Percentiles rank a stretch among this genome's conserved stretches.
Evolutionary conservation across 2,797 vertebrate species (phyloP).

Genomic region (Hemitrygon akajei): DNA sequence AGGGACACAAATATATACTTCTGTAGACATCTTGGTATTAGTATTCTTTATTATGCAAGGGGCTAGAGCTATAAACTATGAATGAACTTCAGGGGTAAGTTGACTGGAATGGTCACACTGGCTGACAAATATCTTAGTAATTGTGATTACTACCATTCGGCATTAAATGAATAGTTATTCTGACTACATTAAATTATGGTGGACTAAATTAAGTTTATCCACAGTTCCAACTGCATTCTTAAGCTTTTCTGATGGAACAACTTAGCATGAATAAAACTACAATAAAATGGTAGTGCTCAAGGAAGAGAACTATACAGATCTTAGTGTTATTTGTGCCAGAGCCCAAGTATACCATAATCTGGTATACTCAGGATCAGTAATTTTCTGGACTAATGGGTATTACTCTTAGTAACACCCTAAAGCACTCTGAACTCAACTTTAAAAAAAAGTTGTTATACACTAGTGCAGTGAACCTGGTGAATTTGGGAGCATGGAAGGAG

Average conservation of each 20-base stretch:
- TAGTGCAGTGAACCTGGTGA: too few species aligned
- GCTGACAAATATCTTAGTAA: not conserved
- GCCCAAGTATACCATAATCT: too few species aligned
- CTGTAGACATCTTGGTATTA: not conserved
- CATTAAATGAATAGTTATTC: slow-evolving; percentile 3
- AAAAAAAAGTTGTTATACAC: too few species aligned
- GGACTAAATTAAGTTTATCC: not conserved
- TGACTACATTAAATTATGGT: not conserved
- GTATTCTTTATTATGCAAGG: not conserved
- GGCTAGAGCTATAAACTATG: not conserved
- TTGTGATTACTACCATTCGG: not conserved
- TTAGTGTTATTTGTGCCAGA: not conserved
- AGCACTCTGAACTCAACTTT: too few species aligned
- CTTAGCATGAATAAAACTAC: not conserved
- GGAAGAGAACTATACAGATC: not conserved
- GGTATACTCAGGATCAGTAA: too few species aligned
- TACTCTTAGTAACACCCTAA: too few species aligned
- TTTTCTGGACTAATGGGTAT: too few species aligned
- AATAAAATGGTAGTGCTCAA: not conserved
- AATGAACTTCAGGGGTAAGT: not conserved
- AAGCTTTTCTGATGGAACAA: not conserved
- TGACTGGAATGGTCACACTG: not conserved
- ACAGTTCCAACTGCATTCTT: not conserved
- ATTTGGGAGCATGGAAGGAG: too few species aligned
- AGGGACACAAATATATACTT: not conserved